Conservation (phyloP, 1,140 invertebrate genomes). For the Ectropis grisescens region DNA sequence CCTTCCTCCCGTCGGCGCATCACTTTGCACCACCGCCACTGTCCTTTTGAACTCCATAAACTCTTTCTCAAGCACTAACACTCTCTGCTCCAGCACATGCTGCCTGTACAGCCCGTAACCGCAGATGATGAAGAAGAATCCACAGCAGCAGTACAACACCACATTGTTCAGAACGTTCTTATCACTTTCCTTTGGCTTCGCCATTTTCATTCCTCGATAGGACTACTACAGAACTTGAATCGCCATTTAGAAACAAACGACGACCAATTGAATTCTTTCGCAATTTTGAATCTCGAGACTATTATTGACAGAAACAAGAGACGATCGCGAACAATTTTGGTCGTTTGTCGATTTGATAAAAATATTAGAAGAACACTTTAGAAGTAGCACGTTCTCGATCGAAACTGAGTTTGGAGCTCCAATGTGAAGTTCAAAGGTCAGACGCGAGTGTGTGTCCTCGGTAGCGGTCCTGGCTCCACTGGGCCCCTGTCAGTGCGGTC, state of each 20-base stretch:
- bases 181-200: constrained; percentile 19
- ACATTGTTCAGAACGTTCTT: constrained; percentile 30
- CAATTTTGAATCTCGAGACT: too few species aligned
- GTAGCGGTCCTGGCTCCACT: constrained; percentile 15
- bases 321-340: too few species aligned
- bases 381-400: too few species aligned
- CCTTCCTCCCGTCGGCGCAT: constrained; percentile 1
- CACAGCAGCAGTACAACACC: constrained; percentile 51
- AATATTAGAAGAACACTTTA: too few species aligned
- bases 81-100: constrained; percentile 37
- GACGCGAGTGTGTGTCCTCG: constrained; percentile 13
- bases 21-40: constrained; percentile 1
- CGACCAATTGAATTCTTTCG: too few species aligned
- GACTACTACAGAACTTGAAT: too few species aligned
- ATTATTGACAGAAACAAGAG: too few species aligned
- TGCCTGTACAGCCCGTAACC: constrained; percentile 42
- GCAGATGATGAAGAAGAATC: constrained; percentile 32
- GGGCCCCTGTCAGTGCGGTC: constrained; percentile 22
- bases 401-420: too few species aligned
- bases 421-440: constrained; percentile 11
- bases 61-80: constrained; percentile 34
- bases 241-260: too few species aligned
- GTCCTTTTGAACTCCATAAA: constrained; percentile 23
- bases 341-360: too few species aligned
- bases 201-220: constrained; percentile 24